phyloP scores from a whole-genome alignment of 2,113 vertebrate genomes.

The Andinoacara biseriatus region DNA sequence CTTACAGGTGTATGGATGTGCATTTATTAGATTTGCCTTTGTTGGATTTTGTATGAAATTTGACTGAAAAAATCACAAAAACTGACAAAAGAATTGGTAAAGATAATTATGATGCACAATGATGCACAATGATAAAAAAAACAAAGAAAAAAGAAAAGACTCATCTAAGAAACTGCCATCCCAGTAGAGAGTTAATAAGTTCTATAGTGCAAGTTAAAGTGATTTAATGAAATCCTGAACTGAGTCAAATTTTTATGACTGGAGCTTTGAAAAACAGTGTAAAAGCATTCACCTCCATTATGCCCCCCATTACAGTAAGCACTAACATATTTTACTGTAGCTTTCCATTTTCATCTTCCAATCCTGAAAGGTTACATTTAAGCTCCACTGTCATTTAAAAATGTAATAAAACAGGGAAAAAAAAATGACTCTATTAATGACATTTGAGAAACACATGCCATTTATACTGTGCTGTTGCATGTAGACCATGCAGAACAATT shows the following conservation, averaged over 20 bases:
- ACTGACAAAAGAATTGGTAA: not conserved
- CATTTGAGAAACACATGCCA: not conserved
- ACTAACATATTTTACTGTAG: not conserved
- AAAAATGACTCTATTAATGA: not conserved
- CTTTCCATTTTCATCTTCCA: not conserved
- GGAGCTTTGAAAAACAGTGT: not conserved
- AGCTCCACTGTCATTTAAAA: not conserved
- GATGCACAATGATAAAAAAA: not conserved
- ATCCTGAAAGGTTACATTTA: not conserved
- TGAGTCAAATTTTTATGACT: not conserved
- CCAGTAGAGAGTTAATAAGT: not conserved
- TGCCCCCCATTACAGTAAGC: not conserved
- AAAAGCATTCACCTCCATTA: not conserved
- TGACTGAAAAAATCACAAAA: not conserved
- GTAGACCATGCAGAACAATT: not conserved
- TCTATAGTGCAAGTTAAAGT: not conserved
- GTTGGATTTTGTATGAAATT: not conserved
- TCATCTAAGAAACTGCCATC: not conserved
- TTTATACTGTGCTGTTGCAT: not conserved
- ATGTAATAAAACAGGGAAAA: not conserved
- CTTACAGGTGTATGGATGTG: not conserved
- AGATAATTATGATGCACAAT: not conserved
- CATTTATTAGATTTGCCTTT: not conserved
- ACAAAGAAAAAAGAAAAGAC: not conserved
- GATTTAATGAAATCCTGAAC: not conserved